Conservation (phyloP, 1,140 invertebrate species). For the Drosophila sechellia region DNA sequence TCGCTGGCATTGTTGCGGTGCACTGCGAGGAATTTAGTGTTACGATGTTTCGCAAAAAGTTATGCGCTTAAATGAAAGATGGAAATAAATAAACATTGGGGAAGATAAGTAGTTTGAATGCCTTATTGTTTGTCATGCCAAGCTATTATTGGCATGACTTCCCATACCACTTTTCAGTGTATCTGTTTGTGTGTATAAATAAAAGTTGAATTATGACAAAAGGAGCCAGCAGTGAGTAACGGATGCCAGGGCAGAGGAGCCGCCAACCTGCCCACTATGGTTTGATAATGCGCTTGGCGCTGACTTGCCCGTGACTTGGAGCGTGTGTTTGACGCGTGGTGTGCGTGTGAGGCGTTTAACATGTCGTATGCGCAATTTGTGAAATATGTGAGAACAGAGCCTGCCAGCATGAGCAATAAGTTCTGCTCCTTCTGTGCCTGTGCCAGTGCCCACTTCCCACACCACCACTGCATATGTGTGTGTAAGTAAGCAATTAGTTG, state of each 20-base stretch:
- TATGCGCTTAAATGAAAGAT: too few species aligned
- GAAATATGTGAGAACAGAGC: slow-evolving; percentile 72
- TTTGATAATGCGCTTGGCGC: slow-evolving; percentile 71
- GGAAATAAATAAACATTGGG: too few species aligned
- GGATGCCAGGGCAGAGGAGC: slow-evolving; percentile 9
- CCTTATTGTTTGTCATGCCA: too few species aligned
- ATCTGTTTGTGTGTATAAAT: slow-evolving; percentile 61
- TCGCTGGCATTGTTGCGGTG: slow-evolving; percentile 38
- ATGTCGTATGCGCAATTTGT: slow-evolving; percentile 83
- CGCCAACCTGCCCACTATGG: slow-evolving; percentile 50
- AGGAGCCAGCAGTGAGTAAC: slow-evolving; percentile 28
- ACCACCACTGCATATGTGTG: slow-evolving; percentile 2
- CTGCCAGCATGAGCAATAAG: slow-evolving; percentile 72
- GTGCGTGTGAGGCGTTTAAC: slow-evolving; percentile 70
- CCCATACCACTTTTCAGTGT: slow-evolving; percentile 4
- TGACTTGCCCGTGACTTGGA: slow-evolving; percentile 44
- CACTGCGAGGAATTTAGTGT: slow-evolving; percentile 11
- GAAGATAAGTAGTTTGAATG: too few species aligned
- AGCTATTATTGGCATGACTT: too few species aligned
- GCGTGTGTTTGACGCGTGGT: slow-evolving; percentile 33
- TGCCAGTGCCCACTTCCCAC: not conserved
- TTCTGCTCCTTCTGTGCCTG: slow-evolving; percentile 10
- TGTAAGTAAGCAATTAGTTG: slow-evolving; percentile 80
- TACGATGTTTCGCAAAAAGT: too few species aligned
- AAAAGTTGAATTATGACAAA: slow-evolving; percentile 80